These are phyloP conservation scores for Saccostrea echinata DNA, from an alignment of 1,140 invertebrate species.

Conservation along the genomic window DNA sequence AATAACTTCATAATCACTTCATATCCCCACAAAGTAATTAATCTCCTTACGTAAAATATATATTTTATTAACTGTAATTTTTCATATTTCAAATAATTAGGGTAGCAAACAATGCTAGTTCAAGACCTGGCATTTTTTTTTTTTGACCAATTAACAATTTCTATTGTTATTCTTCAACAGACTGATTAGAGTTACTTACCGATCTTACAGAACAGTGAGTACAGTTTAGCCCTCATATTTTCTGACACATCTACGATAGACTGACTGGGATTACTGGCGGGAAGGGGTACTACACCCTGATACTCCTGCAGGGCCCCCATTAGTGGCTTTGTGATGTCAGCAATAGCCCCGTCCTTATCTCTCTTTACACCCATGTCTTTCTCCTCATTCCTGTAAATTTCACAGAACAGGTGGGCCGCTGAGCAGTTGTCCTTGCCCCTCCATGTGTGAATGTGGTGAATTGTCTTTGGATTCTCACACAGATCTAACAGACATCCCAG, in stretches of 20 bases:
- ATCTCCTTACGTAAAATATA: no score
- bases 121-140: no score
- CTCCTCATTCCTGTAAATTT: constrained; percentile 79
- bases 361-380: constrained; percentile 75
- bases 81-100: no score
- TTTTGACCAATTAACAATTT: no score
- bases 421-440: constrained; percentile 73
- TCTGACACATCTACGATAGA: constrained; percentile 79
- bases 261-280: constrained; percentile 74
- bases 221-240: constrained; percentile 80
- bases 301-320: constrained; percentile 76
- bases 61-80: no score
- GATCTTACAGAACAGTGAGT: constrained; percentile 79
- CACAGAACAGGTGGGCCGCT: constrained; percentile 79
- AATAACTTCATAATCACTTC: neutral
- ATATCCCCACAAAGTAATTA: no score
- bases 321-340: constrained; percentile 73
- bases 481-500: constrained; percentile 79
- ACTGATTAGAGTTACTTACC: constrained; percentile 59
- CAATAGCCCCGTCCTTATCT: constrained; percentile 74
- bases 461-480: constrained; percentile 78
- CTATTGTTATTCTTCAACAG: no score
- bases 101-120: no score
- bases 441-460: constrained; percentile 78
- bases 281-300: constrained; percentile 70